Evolutionary conservation across 2,888 invertebrate species (phyloP).

Genomic region (Villa cingulata): DNA sequence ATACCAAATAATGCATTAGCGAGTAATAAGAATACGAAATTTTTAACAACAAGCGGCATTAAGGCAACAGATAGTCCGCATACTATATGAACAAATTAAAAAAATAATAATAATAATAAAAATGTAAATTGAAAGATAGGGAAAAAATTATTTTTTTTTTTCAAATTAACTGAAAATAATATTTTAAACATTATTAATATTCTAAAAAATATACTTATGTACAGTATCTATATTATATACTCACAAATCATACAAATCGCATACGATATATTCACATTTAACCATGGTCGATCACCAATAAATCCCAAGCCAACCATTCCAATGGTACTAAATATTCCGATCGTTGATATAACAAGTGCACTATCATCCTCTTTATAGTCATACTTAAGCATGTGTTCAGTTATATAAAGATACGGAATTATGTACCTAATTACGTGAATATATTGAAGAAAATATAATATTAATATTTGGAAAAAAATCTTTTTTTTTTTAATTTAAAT

Average conservation of each 20-base stretch:
- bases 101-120: background rate
- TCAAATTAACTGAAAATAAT: too few species aligned
- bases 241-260: slow-evolving; percentile 53
- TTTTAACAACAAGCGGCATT: slow-evolving; percentile 29
- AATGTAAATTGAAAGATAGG: background rate
- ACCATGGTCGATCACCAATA: slow-evolving; percentile 74
- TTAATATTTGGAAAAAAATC: background rate
- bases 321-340: slow-evolving; percentile 80
- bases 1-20: slow-evolving; percentile 64
- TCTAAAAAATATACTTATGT: background rate
- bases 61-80: slow-evolving; percentile 32
- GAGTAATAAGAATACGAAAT: slow-evolving; percentile 23
- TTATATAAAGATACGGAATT: slow-evolving; percentile 87
- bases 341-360: slow-evolving; percentile 68
- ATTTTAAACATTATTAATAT: too few species aligned
- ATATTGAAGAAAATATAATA: background rate
- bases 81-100: slow-evolving; percentile 19
- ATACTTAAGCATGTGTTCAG: slow-evolving; percentile 63
- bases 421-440: slow-evolving; percentile 87
- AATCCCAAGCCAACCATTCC: slow-evolving; percentile 82
- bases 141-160: too few species aligned
- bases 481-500: background rate
- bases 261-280: slow-evolving; percentile 72
- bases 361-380: slow-evolving; percentile 59
- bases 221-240: slow-evolving; percentile 13